Base-by-base conservation (phyloP, 2,113 vertebrate genomes). In the Nettapus auritus region DNA sequence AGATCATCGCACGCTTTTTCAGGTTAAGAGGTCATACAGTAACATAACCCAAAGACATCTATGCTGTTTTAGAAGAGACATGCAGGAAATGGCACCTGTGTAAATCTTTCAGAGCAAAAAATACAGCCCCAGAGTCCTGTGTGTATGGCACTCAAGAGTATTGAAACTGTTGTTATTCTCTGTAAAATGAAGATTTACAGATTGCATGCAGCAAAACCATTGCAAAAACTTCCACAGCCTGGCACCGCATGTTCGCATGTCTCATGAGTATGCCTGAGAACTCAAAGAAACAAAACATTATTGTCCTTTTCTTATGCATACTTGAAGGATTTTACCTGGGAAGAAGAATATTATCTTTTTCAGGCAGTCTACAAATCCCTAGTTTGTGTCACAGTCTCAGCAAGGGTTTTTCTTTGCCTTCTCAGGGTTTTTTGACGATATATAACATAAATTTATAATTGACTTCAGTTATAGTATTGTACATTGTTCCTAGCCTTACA, bases 1-100 rank as follows among this genome's bases (percentile, higher is more conserved):
- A 68, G 22, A 88, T 5, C 8, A 87, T 31, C 57, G 53, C 57
- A 60, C 19, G 36, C 4, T 71, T 60, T 76, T 48, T 53, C 21
- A 82, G 42, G 22, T 31, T 60, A 56, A 60, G 33, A 85, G 40
- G 53, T 79, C 59, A 62, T 2, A 64, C 9, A 85, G n/a, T 33
- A 56, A 50, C 82, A 63, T 40, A 93, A 89, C 38, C 57, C 66
- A 33, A 76, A 89, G 44, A 82, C 16, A 85, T 44, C 44, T 28
- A 44, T 12, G 38, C 22, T 40, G 11, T 91, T 93, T 71, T 56
- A 85, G 52, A 82, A 95, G 64, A 66, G 7, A 17, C 3, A 34
- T 21, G 33, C 55, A 69, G 26, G 52, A 34, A 73, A 68, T 55
- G 9, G 38, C 66, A 67, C 67, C 81, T 23, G 16, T 42, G 22